Evolutionary conservation across 2,888 invertebrate species (phyloP).

Genomic region (Tetragonula carbonaria): DNA sequence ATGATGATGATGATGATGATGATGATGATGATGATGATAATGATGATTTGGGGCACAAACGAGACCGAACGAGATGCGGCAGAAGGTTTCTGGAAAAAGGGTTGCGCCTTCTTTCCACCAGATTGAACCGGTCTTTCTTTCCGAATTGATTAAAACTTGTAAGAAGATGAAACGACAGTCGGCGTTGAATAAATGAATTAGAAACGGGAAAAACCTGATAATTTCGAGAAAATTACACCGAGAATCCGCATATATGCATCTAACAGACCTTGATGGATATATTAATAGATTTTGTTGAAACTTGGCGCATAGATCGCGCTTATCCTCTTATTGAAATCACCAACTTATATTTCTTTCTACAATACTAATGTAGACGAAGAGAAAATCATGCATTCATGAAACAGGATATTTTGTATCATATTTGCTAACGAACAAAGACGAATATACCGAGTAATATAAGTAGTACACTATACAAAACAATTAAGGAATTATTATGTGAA

Average conservation of each 20-base stretch:
- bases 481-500: too few relatives aligned
- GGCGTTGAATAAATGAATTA: neutral
- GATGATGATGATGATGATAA: slow-evolving; percentile 2
- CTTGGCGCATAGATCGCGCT: slow-evolving; percentile 8
- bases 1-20: slow-evolving; percentile 7
- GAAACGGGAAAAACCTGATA: neutral
- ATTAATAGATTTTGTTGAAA: slow-evolving; percentile 10
- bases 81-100: slow-evolving; percentile 53
- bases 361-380: neutral
- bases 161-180: slow-evolving; percentile 11
- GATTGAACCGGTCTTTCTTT: slow-evolving; percentile 28
- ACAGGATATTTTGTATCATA: too few relatives aligned
- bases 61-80: slow-evolving; percentile 28
- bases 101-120: slow-evolving; percentile 39
- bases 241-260: neutral
- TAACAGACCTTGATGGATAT: neutral
- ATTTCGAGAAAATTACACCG: neutral
- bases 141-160: slow-evolving; percentile 43
- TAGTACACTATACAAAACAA: too few relatives aligned
- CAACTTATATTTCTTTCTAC: neutral
- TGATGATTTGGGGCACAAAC: slow-evolving; percentile 54
- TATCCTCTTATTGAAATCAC: slow-evolving; percentile 12
- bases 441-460: too few relatives aligned
- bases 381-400: neutral
- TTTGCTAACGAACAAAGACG: too few relatives aligned